Evolutionary conservation across 2,888 invertebrate species (phyloP).

Genomic region (Leptinotarsa rubiginosa): DNA sequence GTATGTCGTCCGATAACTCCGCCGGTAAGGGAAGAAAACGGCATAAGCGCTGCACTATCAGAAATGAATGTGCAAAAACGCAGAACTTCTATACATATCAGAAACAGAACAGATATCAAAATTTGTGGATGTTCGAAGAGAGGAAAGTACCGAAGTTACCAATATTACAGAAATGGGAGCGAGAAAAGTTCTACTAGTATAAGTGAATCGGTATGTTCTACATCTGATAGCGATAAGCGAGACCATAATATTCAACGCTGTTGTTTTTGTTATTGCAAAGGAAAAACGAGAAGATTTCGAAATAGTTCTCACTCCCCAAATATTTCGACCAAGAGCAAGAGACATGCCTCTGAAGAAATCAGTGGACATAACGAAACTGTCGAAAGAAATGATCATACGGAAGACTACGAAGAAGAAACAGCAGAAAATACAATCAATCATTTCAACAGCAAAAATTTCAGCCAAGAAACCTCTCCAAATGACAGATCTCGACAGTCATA

Average conservation of each 20-base stretch:
- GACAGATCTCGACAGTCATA: background rate
- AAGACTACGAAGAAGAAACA: background rate
- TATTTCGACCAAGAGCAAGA: background rate
- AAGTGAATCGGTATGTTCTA: constrained; percentile 1
- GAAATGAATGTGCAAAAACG: constrained; percentile 8
- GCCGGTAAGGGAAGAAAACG: background rate
- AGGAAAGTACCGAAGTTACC: background rate
- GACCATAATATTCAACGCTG: background rate
- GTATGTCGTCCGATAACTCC: background rate
- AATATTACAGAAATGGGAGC: background rate
- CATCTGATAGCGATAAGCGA: background rate
- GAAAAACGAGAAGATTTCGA: background rate
- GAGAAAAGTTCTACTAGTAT: constrained; percentile 1
- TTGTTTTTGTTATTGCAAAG: constrained; percentile 1
- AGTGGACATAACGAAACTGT: background rate
- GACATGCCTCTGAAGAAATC: background rate
- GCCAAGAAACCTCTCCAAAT: background rate
- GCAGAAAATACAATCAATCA: background rate
- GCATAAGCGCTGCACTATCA: background rate
- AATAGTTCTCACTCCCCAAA: background rate
- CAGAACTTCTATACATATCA: background rate
- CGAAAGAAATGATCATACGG: background rate
- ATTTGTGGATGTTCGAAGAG: background rate
- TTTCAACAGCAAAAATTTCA: background rate
- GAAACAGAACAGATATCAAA: constrained; percentile 16